These are phyloP conservation scores for Listronotus bonariensis DNA, from an alignment of 1,140 invertebrate species.

Conservation along the genomic window DNA sequence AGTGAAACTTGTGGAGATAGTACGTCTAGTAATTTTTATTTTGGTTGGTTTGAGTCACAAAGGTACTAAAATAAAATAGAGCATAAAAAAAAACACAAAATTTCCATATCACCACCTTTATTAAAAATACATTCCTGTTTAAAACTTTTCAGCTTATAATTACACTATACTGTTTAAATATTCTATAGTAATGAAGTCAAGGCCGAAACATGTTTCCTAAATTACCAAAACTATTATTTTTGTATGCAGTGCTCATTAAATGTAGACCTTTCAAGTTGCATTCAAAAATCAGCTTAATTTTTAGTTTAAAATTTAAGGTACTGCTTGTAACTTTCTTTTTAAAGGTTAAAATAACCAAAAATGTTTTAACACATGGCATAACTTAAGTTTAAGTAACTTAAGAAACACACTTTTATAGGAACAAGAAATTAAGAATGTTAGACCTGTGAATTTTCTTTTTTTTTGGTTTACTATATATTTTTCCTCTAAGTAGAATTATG, in stretches of 20 bases:
- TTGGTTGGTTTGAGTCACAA: too few relatives aligned
- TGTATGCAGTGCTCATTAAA: not conserved
- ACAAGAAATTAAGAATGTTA: conserved; percentile 17
- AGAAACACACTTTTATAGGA: conserved; percentile 6
- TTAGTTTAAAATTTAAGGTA: too few relatives aligned
- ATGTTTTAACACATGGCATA: too few relatives aligned
- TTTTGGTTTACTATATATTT: not conserved
- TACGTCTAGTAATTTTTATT: too few relatives aligned
- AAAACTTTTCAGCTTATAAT: conserved; percentile 29
- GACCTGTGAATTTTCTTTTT: conserved; percentile 6
- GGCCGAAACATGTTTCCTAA: conserved; percentile 4
- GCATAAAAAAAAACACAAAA: conserved; percentile 1
- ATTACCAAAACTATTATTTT: conserved; percentile 5
- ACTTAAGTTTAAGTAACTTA: conserved; percentile 1
- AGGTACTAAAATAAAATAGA: not conserved
- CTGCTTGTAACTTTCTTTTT: too few relatives aligned
- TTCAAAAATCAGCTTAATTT: too few relatives aligned
- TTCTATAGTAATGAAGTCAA: conserved; percentile 16
- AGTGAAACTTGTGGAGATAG: too few relatives aligned
- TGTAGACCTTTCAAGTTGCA: not conserved
- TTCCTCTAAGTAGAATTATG: conserved; percentile 3
- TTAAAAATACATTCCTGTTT: conserved; percentile 38
- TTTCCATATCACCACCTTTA: conserved; percentile 39
- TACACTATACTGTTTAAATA: conserved; percentile 18
- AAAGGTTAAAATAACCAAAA: too few relatives aligned